Percentiles rank a stretch among this genome's conserved stretches.
Evolutionary conservation across 2,797 vertebrate genomes (phyloP).

Genomic region (Sebastes jordani): DNA sequence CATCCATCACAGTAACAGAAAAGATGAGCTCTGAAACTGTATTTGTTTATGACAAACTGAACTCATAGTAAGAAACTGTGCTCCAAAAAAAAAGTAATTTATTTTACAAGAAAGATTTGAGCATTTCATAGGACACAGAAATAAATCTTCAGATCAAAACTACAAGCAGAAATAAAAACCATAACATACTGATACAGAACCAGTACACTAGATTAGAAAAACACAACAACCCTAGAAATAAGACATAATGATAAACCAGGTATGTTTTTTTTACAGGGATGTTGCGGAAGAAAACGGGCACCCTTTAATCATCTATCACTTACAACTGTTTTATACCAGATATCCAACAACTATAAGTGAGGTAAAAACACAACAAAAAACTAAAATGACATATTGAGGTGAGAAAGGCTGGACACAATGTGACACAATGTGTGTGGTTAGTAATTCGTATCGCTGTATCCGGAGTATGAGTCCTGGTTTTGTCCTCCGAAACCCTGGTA

Average conservation of each 20-base stretch:
- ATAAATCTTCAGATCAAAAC: slow-evolving; percentile 37
- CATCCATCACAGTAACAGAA: background rate
- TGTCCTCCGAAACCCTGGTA: slow-evolving; percentile 74
- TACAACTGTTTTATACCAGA: background rate
- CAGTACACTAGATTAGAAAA: slow-evolving; percentile 26
- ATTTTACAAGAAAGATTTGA: slow-evolving; percentile 53
- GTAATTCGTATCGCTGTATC: slow-evolving; percentile 68
- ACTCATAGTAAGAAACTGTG: background rate
- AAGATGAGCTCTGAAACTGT: background rate
- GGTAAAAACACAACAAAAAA: slow-evolving; percentile 18
- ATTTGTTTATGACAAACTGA: background rate
- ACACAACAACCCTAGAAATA: slow-evolving; percentile 16
- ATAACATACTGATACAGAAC: slow-evolving; percentile 37
- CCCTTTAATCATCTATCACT: background rate
- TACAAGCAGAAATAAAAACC: slow-evolving; percentile 41
- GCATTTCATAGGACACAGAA: slow-evolving; percentile 44
- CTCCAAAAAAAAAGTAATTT: slow-evolving; percentile 57
- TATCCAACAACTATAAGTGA: slow-evolving; percentile 10
- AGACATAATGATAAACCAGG: slow-evolving; percentile 5
- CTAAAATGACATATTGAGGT: background rate
- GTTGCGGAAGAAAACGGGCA: background rate
- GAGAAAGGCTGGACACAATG: background rate
- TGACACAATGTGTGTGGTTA: slow-evolving; percentile 39
- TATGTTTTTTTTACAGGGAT: slow-evolving; percentile 5
- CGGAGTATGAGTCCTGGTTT: slow-evolving; percentile 70